Evolutionary conservation across 1,140 invertebrate genomes (phyloP).

Genomic region (Drosophila repletoides): DNA sequence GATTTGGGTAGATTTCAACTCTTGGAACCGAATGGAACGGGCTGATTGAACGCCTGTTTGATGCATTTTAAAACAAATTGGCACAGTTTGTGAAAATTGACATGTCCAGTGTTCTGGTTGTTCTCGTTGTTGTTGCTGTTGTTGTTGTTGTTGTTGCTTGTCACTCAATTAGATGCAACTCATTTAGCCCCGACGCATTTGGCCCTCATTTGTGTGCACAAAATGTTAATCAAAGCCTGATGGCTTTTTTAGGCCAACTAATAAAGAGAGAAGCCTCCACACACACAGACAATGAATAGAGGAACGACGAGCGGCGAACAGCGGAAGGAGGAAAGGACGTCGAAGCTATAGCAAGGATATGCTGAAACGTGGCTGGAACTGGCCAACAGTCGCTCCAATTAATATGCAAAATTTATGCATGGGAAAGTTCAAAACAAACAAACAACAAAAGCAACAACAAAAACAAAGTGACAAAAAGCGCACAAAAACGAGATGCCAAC

Average conservation of each 20-base stretch:
- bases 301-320: too few species aligned
- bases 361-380: background rate
- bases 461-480: slow-evolving; percentile 19
- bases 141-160: slow-evolving; percentile 51
- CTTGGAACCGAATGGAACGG: background rate
- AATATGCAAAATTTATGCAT: slow-evolving; percentile 81
- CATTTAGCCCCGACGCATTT: slow-evolving; percentile 61
- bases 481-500: slow-evolving; percentile 19
- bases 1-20: background rate
- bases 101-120: slow-evolving; percentile 5
- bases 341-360: background rate
- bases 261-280: slow-evolving; percentile 33
- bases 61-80: slow-evolving; percentile 80
- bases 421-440: slow-evolving; percentile 77
- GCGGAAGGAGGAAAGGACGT: too few species aligned
- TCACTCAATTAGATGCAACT: slow-evolving; percentile 79
- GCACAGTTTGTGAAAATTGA: slow-evolving; percentile 69
- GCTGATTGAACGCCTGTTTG: slow-evolving; percentile 62
- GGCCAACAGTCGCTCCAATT: slow-evolving; percentile 63
- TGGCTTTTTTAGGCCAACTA: slow-evolving; percentile 72
- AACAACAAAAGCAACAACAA: slow-evolving; percentile 39
- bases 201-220: slow-evolving; percentile 62
- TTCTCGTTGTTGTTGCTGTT: slow-evolving; percentile 11
- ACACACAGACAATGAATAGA: slow-evolving; percentile 3
- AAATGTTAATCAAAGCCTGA: slow-evolving; percentile 79